Percentiles rank a stretch among this genome's conserved stretches.
Evolutionary conservation across 2,797 vertebrate genomes (phyloP).

Genomic region (Hoplostethus mediterraneus): DNA sequence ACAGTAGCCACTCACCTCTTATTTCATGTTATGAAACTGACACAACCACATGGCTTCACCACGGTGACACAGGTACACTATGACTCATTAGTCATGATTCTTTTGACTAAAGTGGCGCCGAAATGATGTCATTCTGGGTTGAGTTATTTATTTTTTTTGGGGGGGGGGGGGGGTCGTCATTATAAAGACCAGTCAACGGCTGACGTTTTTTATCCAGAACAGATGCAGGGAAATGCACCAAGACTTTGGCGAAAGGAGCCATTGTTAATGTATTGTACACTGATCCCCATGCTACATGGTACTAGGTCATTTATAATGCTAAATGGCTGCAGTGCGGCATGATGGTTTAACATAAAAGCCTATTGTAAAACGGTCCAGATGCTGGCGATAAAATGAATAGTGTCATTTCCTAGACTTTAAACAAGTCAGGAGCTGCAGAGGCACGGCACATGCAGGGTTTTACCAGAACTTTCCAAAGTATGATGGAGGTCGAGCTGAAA

Average conservation of each 20-base stretch:
- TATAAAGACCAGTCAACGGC: not conserved
- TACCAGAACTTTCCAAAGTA: constrained; percentile 20
- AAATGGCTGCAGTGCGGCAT: constrained; percentile 20
- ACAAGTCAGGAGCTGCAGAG: constrained; percentile 15
- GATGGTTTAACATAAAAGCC: constrained; percentile 28
- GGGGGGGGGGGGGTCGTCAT: constrained; percentile 11
- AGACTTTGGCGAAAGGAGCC: constrained; percentile 36
- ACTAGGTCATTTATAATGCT: constrained; percentile 25
- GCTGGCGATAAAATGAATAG: constrained; percentile 15
- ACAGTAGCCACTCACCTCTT: constrained; percentile 3
- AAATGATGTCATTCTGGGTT: constrained; percentile 49
- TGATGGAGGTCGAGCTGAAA: constrained; percentile 5
- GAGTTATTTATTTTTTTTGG: not conserved
- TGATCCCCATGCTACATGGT: constrained; percentile 13
- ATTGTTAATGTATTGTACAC: constrained; percentile 25
- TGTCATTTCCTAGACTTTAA: constrained; percentile 21
- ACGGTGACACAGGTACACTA: constrained; percentile 9
- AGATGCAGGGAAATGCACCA: constrained; percentile 41
- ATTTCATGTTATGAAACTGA: not conserved
- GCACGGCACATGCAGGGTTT: constrained; percentile 5
- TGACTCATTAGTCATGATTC: constrained; percentile 22
- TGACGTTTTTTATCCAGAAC: constrained; percentile 54
- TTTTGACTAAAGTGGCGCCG: constrained; percentile 7
- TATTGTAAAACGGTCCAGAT: constrained; percentile 24
- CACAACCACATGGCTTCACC: constrained; percentile 20